Base-by-base conservation (phyloP, 1,140 invertebrate species). In the Tetraneura akinire region DNA sequence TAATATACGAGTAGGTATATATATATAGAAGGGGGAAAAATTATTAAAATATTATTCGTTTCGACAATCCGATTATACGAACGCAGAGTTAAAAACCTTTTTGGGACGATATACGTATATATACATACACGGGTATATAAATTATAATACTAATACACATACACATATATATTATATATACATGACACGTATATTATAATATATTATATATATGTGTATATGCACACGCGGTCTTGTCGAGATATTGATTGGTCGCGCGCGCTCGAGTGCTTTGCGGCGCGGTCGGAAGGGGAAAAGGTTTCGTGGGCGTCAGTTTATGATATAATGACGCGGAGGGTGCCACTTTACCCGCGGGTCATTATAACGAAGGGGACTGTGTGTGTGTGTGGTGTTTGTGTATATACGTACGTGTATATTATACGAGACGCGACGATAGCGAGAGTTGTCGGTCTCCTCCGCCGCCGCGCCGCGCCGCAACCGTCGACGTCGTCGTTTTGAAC, bases 251-350 rank as follows among this genome's bases (percentile, higher is more conserved):
- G 64, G 37, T 42, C 29, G 29, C 11, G n/a, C 37, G 64, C 11
- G 32, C 8, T 2, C 32, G 32, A 18, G 14, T 11, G 16, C 3
- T 16, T 18, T n/a, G n/a, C n/a, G n/a, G n/a, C n/a, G n/a, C 29
- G 62, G 62, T 29, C 18, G 37, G 73, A n/a, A 14, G 4, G 2
- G 21, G 9, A 4, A 45, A 57, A 76, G 32, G 73, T 57, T 60
- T 37, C 32, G 73, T 45, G 73, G 74, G 74, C 74, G 74, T 78
- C 74, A 29, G 74, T 78, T 78, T 78, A 78, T 62, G 55, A 78
- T 78, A 78, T 78, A 78, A 78, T 78, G 74, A 78, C 74, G 74
- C n/a, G 37, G 23, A 78, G 74, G 74, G 74, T 78, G 74, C 74
- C 74, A 78, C 74, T 78, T 78, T 78, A 47, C 32, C 74, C 74